These are phyloP conservation scores for Colletes collaris DNA, from an alignment of 2,888 invertebrate genomes.

Conservation along the genomic window DNA sequence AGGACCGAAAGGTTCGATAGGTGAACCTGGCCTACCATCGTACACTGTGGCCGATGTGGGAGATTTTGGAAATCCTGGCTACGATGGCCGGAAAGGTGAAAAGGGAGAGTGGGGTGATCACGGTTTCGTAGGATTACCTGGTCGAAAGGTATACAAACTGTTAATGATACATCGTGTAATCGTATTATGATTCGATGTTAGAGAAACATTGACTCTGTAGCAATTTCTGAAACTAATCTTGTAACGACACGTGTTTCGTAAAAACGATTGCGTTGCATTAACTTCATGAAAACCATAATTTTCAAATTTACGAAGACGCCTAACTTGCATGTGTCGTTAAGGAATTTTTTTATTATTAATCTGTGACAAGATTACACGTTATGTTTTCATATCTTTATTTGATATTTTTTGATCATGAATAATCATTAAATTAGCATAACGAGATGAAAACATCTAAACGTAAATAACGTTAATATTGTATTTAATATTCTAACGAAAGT, in stretches of 20 bases:
- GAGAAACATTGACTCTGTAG: no score
- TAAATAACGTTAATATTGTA: no score
- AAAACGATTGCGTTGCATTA: no score
- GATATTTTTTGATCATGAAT: not conserved
- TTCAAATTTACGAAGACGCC: no score
- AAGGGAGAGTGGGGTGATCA: conserved; percentile 85
- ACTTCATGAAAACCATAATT: no score
- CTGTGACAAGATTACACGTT: no score
- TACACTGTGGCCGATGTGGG: conserved; percentile 82
- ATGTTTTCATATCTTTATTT: not conserved
- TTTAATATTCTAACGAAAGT: no score
- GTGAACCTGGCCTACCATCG: conserved; percentile 83
- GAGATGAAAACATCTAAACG: no score
- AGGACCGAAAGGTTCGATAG: conserved; percentile 84
- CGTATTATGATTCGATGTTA: not conserved
- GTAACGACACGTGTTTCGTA: no score
- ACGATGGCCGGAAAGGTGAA: conserved; percentile 83
- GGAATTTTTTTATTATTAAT: not conserved
- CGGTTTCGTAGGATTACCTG: conserved; percentile 82
- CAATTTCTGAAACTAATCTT: no score
- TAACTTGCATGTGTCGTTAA: no score
- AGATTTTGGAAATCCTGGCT: conserved; percentile 85
- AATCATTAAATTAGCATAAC: no score
- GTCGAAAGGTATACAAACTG: conserved; percentile 74
- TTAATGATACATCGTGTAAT: not conserved